A percentile compares a stretch with the other conserved stretches of the same genome.
Conservation (phyloP, 2,888 invertebrate species). For the Cantharis rufa region DNA sequence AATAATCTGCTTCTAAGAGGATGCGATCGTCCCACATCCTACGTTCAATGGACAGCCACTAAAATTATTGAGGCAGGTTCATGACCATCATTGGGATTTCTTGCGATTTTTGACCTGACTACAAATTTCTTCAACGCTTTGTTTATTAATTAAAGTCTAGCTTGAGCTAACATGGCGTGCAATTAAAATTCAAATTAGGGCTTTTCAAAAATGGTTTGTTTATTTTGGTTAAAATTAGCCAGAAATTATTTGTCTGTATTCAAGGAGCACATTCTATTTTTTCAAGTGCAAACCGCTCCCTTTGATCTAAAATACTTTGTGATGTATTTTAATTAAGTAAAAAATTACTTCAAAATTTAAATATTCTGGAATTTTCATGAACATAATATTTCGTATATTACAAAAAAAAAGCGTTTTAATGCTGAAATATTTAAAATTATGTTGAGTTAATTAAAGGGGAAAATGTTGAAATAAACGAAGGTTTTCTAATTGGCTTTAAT, state of each 20-base stretch:
- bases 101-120: background rate
- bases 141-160: background rate
- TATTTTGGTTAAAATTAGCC: background rate
- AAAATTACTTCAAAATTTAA: background rate
- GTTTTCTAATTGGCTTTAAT: background rate
- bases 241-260: background rate
- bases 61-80: background rate
- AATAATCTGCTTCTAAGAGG: background rate
- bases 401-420: background rate
- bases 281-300: background rate
- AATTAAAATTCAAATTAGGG: background rate
- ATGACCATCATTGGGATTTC: background rate
- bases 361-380: background rate
- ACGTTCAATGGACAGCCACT: background rate
- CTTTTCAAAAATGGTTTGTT: background rate
- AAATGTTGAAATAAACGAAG: background rate
- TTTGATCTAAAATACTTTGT: background rate
- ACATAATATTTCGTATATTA: background rate
- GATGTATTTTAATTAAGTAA: background rate
- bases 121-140: background rate
- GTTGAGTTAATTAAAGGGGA: background rate
- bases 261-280: background rate
- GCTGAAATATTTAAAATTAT: no score
- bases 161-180: no score
- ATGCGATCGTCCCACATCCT: background rate